Base-by-base conservation (phyloP, 2,888 invertebrate species). In the Blastobasis adustella region DNA sequence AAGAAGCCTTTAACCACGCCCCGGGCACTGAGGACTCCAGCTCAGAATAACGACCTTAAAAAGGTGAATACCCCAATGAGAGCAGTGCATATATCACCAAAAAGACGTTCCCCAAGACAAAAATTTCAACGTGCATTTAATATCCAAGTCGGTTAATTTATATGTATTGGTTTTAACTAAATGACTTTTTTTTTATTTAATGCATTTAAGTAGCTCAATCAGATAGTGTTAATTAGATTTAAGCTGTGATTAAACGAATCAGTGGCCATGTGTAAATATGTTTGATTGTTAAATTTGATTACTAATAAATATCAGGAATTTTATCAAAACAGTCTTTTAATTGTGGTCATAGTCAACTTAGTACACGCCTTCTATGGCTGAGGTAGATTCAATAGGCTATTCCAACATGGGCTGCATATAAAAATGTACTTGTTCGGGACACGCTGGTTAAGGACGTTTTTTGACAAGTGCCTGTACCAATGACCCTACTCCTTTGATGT, bases 1-100 rank as follows among this genome's bases (percentile, higher is more conserved):
- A 93, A 91, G 62, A 91, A 90, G 66, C 79, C 91, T 6, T 73
- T 93, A 38, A 86, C 86, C 54, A 82, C 92, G 4, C 90, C 92
- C 0, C 90, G 90, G 63, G 83, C 82, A 56, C 72, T 91, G 10
- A 74, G 89, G 41, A 82, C 91, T 0, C 89, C 90, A 7, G 71
- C 76, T 41, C 62, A 75, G 7, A 70, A 70, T 49, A 72, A 70
- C 40, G 84, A 87, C 38, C 61, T 76, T 6, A 90, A 89, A 56
- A 89, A 87, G 64, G 74, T 76, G 8, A 89, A 90, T 59, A 93
- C 93, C 0, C 93, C 93, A 0, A 69, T 93, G 63, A 86, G 79
- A 67, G 89, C 83, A 10, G 72, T 87, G 38, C 89, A 89, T 54
- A 67, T 86, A 53, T 82, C 87, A 50, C 84, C 86, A 8, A 77